A percentile compares a stretch with the other conserved stretches of the same genome.
phyloP scores from a whole-genome alignment of 53 echinoderm and acorn worm species.

The Temnopleurus reevesii region DNA sequence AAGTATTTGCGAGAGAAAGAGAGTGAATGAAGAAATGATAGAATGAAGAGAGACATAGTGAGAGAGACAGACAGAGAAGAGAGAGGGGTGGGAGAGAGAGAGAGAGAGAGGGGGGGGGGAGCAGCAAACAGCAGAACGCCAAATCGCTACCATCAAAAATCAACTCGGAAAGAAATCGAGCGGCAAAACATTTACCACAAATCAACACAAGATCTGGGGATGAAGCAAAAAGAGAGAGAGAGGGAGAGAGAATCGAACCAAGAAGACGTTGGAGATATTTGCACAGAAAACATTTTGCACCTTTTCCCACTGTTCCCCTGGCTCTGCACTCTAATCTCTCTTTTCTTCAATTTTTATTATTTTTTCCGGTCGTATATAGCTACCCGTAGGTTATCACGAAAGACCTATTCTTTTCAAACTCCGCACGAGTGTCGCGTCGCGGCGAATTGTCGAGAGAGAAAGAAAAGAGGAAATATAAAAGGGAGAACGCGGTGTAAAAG shows the following conservation, averaged over 20 bases:
- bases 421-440: conserved; percentile 9
- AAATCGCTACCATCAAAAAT: not conserved
- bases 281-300: conserved; percentile 37
- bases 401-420: conserved; percentile 29
- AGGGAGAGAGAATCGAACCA: not conserved
- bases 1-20: no score
- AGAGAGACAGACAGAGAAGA: not conserved
- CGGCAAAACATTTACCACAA: not conserved
- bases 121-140: not conserved
- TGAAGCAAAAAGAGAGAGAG: not conserved
- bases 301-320: conserved; percentile 22
- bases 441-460: conserved; percentile 4
- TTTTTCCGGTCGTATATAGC: conserved; percentile 53
- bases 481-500: not conserved
- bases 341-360: conserved; percentile 49
- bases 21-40: not conserved
- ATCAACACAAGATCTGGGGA: not conserved
- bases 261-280: conserved; percentile 26
- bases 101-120: not conserved
- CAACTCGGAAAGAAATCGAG: not conserved
- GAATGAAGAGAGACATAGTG: not conserved
- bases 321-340: conserved; percentile 31
- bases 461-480: not conserved
- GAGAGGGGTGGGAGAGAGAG: not conserved
- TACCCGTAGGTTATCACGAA: conserved; percentile 26